Evolutionary conservation across 2,797 vertebrate genomes (phyloP), one percentile per base, ranked within the genome.

Genomic region (Coregonus sp.): DNA sequence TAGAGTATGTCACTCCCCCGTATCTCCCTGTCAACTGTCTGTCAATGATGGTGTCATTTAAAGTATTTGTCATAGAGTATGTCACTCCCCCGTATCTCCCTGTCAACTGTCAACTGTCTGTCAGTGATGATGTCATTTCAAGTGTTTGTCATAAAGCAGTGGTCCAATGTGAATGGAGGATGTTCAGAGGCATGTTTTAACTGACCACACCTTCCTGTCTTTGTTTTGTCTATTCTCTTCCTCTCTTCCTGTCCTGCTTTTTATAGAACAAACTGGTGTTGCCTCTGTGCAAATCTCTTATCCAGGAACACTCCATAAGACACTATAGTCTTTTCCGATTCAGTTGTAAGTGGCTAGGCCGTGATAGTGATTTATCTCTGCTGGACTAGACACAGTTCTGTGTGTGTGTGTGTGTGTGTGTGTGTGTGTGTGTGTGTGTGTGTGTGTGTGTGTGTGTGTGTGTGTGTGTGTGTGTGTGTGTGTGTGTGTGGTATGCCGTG

Each of bases 221-320:
- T 66, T 68, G 6, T 40, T 3, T 52, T 40, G 37, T 47, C 40
- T 70, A 4, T 78, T 78, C 72, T 76, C 73, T 52, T 12, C 73
- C 11, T 80, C 54, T 83, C 84, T 86, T 86, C 86, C 87, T 90
- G 83, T 84, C 90, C 85, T 89, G 86, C 75, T 85, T 86, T 91
- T 86, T 92, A 31, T 90, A 97, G 95, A 96, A 95, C 91, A 91
- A 95, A 95, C 95, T 95, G 95, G 91, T 96, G 94, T 95, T 96
- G 95, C 92, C 91, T 96, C 89, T 97, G 95, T 86, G 94, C 95
- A 92, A 94, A 95, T 94, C 78, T 95, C 29, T 93, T 96, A 78
- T 95, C 93, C 91, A 93, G 96, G 95, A 97, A 96, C 82, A 89
- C 94, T 86, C 92, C 95, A 52, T 96, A 95, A 94, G 90, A 89